These are phyloP conservation scores for Leptinotarsa lineolata DNA, from an alignment of 1,140 invertebrate genomes.

Conservation along the genomic window DNA sequence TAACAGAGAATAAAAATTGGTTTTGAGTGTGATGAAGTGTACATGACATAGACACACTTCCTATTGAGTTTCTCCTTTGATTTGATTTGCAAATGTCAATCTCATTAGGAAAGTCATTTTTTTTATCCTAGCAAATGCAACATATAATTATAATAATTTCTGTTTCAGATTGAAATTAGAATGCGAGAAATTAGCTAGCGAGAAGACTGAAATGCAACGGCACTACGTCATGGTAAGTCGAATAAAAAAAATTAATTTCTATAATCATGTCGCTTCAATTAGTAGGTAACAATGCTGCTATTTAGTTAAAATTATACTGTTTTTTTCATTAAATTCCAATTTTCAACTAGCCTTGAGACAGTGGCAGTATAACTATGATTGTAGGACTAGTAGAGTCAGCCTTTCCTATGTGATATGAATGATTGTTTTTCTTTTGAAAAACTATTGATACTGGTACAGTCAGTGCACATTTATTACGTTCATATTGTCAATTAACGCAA, in stretches of 20 bases:
- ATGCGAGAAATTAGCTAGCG: slow-evolving; percentile 91
- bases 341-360: neutral
- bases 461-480: too few species aligned
- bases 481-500: too few species aligned
- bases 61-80: too few species aligned
- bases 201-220: slow-evolving; percentile 97
- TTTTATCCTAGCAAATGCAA: neutral
- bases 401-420: too few species aligned
- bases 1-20: too few species aligned
- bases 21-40: too few species aligned
- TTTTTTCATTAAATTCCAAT: neutral
- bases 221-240: slow-evolving; percentile 94
- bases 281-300: slow-evolving; percentile 10
- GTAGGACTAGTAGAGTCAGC: too few species aligned
- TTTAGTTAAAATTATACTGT: neutral
- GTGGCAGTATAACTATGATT: neutral
- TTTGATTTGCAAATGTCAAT: slow-evolving; percentile 1
- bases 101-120: neutral
- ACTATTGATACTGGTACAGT: too few species aligned
- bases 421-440: too few species aligned
- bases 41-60: too few species aligned
- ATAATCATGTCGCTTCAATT: slow-evolving; percentile 5
- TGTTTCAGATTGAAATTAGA: slow-evolving; percentile 78
- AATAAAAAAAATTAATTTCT: slow-evolving; percentile 25
- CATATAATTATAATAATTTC: slow-evolving; percentile 43